phyloP scores from a whole-genome alignment of 2,113 vertebrate genomes.

The Meles meles region DNA sequence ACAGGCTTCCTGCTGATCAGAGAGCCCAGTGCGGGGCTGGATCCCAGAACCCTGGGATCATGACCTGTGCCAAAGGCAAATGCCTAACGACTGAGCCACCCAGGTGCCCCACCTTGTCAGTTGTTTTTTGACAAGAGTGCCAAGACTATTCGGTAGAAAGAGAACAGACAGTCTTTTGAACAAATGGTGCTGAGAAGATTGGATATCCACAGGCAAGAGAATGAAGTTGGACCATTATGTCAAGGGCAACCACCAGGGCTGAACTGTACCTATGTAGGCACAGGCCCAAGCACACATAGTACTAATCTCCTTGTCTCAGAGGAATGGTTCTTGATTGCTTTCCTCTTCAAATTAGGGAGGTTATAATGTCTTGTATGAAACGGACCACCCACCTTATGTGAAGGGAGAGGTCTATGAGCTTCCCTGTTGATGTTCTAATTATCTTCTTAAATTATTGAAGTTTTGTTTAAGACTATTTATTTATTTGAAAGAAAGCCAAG shows the following conservation, averaged over 20 bases:
- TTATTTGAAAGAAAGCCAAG: not conserved
- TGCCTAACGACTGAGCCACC: not conserved
- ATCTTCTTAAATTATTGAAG: not conserved
- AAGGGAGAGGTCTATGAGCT: not conserved
- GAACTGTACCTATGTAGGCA: not conserved
- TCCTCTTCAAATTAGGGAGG: not conserved
- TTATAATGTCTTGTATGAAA: not conserved
- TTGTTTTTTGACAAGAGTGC: too few relatives aligned
- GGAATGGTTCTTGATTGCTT: not conserved
- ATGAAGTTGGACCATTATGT: not conserved
- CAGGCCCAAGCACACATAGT: not conserved
- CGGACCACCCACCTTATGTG: not conserved
- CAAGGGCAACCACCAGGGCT: not conserved
- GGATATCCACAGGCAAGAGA: not conserved
- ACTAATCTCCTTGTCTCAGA: not conserved
- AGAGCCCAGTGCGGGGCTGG: accelerated
- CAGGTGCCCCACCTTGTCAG: too few relatives aligned
- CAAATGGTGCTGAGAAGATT: not conserved
- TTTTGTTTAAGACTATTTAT: not conserved
- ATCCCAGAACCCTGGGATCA: not conserved
- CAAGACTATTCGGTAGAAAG: too few relatives aligned
- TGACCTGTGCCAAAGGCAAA: not conserved
- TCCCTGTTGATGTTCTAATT: not conserved
- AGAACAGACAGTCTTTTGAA: too few relatives aligned
- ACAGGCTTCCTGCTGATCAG: not conserved